Percentiles rank a stretch among this genome's conserved stretches.
phyloP scores from a whole-genome alignment of 2,113 vertebrate genomes.

The Crotophaga sulcirostris region DNA sequence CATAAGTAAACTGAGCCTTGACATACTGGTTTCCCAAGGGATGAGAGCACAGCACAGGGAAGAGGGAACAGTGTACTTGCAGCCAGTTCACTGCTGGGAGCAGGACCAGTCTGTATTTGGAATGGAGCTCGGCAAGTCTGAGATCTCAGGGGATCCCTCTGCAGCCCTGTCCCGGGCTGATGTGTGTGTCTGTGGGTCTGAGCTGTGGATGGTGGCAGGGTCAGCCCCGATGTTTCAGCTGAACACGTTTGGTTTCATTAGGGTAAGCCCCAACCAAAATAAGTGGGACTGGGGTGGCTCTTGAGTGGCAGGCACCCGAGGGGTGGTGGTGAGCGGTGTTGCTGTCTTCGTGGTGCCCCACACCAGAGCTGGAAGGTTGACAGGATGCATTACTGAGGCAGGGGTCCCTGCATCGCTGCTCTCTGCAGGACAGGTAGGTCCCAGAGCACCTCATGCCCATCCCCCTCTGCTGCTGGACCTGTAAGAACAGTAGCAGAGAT shows the following conservation, averaged over 20 bases:
- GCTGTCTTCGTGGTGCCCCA: neutral
- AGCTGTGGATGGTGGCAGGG: neutral
- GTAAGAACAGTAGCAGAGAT: neutral
- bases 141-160: neutral
- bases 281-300: neutral
- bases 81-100: neutral
- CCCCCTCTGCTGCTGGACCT: neutral
- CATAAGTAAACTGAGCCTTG: neutral
- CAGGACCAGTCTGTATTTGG: neutral
- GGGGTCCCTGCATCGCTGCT: neutral
- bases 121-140: neutral
- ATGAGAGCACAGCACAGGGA: neutral
- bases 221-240: neutral
- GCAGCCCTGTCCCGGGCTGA: neutral
- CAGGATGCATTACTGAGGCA: neutral
- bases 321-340: fast-evolving
- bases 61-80: too few relatives aligned
- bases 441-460: neutral
- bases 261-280: neutral
- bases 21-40: neutral
- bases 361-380: neutral
- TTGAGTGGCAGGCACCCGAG: neutral
- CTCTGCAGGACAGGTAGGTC: neutral
- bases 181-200: neutral
- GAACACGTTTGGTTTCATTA: neutral